Conservation (phyloP, 1,140 invertebrate species). For the Heliconius melpomene region DNA sequence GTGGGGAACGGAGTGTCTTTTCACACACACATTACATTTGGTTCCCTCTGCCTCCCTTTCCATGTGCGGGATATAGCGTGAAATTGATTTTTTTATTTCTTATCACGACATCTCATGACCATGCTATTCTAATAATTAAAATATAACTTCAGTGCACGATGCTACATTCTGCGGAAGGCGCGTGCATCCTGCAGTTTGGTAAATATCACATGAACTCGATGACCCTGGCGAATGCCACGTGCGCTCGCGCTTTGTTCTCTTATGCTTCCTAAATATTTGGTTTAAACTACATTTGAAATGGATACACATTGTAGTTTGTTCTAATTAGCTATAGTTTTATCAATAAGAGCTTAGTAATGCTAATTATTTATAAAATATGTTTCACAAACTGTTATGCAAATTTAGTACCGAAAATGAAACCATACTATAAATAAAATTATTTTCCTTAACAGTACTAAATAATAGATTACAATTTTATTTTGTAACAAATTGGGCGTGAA, state of each 20-base stretch:
- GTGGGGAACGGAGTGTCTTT: no score
- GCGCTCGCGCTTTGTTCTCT: conserved; percentile 33
- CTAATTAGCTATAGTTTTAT: neutral
- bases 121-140: no score
- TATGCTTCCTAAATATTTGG: conserved; percentile 28
- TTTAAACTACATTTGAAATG: conserved; percentile 27
- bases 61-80: no score
- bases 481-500: no score
- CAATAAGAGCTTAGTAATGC: neutral
- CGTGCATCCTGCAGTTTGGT: conserved; percentile 58
- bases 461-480: no score
- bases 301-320: conserved; percentile 4
- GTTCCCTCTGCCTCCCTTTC: no score
- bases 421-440: no score
- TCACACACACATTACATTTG: no score
- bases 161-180: conserved; percentile 29
- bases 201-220: conserved; percentile 58
- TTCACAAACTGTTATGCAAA: neutral
- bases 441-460: no score
- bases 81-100: no score
- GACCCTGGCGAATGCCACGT: conserved; percentile 52
- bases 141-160: neutral
- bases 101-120: no score
- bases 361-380: neutral
- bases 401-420: no score